Evolutionary conservation across 2,113 vertebrate genomes (phyloP).

Genomic region (Hyaena hyaena): DNA sequence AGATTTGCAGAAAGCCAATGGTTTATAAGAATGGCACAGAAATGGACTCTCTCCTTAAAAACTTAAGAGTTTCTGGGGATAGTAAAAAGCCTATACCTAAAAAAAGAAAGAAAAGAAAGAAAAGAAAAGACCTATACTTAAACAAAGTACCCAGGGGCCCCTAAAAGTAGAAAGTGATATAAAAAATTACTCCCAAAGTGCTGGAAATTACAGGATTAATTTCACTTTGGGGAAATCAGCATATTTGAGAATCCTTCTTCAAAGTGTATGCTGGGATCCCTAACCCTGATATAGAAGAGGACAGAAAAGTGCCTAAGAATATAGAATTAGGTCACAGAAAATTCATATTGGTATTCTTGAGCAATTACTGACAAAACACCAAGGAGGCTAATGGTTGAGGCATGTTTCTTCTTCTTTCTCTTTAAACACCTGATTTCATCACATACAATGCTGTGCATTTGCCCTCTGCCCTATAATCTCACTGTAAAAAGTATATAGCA

Average conservation of each 20-base stretch:
- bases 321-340: neutral
- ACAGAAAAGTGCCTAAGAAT: neutral
- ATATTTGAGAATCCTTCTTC: neutral
- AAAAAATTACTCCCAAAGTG: neutral
- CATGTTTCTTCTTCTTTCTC: neutral
- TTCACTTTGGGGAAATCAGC: neutral
- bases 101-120: too few species aligned
- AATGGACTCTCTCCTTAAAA: neutral
- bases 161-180: neutral
- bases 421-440: neutral
- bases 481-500: neutral
- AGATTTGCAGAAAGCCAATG: neutral
- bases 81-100: neutral
- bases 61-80: neutral
- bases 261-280: neutral
- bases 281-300: neutral
- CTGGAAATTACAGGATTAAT: neutral
- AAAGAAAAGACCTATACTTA: too few species aligned
- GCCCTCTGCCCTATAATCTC: neutral
- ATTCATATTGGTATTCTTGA: neutral
- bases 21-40: neutral
- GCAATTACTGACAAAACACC: neutral
- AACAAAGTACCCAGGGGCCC: neutral
- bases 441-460: fast-evolving
- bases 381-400: neutral